Conservation (phyloP, 2,113 vertebrate genomes). For the Irena cyanogastra region DNA sequence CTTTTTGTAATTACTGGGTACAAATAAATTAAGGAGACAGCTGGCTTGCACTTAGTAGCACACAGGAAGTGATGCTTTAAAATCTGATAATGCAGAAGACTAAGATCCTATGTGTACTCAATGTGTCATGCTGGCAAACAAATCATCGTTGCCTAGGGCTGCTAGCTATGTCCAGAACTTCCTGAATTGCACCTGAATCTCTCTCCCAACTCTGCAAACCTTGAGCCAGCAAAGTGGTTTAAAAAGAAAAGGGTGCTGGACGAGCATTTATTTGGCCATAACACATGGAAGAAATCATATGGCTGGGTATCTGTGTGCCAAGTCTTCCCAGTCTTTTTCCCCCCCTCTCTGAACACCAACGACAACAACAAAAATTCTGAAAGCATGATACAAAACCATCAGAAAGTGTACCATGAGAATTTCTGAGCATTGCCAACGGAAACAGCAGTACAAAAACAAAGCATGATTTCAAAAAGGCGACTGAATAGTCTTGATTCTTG, state of each 20-base stretch:
- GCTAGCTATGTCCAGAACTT: background rate
- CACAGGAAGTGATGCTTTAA: background rate
- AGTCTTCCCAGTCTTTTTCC: background rate
- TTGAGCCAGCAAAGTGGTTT: background rate
- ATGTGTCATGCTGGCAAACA: fast-evolving
- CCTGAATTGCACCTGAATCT: background rate
- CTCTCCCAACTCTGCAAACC: background rate
- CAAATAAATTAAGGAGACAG: background rate
- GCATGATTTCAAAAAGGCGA: background rate
- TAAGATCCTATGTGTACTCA: background rate
- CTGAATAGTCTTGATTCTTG: background rate
- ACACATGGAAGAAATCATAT: background rate
- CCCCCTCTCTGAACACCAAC: background rate
- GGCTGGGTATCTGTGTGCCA: background rate
- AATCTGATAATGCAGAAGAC: background rate
- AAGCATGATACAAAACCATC: background rate
- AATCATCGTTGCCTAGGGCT: background rate
- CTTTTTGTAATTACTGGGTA: background rate
- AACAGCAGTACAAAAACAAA: background rate
- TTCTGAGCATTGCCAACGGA: background rate
- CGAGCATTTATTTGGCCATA: background rate
- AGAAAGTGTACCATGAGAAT: background rate
- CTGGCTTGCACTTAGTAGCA: background rate
- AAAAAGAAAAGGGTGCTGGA: background rate
- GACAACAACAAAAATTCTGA: conserved; percentile 48